A percentile compares a stretch with the other conserved stretches of the same genome.
Evolutionary conservation across 1,140 invertebrate species (phyloP).

Genomic region (Drosophila sproati): DNA sequence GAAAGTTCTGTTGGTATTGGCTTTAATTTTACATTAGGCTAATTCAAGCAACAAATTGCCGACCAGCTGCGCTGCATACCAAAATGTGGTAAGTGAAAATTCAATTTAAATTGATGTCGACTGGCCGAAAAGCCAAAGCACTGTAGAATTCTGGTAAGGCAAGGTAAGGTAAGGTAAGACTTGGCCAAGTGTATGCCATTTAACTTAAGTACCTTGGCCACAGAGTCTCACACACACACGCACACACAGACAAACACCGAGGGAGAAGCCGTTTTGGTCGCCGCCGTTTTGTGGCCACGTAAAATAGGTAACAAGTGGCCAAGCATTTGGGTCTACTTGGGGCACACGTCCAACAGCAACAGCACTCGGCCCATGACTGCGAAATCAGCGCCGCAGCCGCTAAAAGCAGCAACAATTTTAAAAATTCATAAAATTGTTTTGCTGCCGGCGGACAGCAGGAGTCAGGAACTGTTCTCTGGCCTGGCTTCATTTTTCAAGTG

Average conservation of each 20-base stretch:
- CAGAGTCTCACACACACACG: conserved; percentile 18
- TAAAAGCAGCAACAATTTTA: conserved; percentile 80
- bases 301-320: conserved; percentile 81
- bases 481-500: conserved; percentile 76
- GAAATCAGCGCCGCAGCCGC: conserved; percentile 73
- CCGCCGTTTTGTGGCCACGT: conserved; percentile 59
- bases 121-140: conserved; percentile 41
- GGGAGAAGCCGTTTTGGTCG: conserved; percentile 14
- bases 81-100: conserved; percentile 79
- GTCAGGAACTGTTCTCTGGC: conserved; percentile 23
- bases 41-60: conserved; percentile 79
- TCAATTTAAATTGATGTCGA: conserved; percentile 84
- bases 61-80: conserved; percentile 67
- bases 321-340: conserved; percentile 61
- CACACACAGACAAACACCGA: conserved; percentile 3
- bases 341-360: conserved; percentile 35
- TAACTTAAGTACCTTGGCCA: conserved; percentile 79
- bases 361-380: conserved; percentile 70
- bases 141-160: not conserved
- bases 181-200: conserved; percentile 73
- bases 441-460: not conserved
- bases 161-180: conserved; percentile 4
- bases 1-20: not conserved
- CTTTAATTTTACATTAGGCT: conserved; percentile 81
- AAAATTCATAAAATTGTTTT: conserved; percentile 80